Conservation (phyloP, 2,113 vertebrate genomes). For the Phylloscopus trochilus region DNA sequence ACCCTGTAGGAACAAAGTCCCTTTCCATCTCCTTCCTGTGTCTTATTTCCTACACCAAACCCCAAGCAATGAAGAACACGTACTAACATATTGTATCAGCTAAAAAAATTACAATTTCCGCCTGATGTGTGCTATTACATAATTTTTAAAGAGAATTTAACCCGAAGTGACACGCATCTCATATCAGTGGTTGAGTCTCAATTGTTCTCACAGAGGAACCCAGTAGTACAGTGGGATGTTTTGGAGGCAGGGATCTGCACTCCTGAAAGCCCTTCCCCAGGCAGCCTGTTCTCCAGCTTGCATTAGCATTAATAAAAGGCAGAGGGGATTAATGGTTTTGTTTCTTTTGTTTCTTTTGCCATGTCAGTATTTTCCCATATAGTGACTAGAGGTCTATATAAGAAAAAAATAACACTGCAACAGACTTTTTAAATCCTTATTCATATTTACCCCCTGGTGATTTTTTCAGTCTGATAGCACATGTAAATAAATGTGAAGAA, state of each 20-base stretch:
- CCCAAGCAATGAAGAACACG: not conserved
- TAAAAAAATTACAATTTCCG: not conserved
- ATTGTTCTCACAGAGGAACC: not conserved
- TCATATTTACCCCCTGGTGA: not conserved
- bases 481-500: not conserved
- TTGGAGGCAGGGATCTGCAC: fast-evolving
- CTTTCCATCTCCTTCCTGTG: not conserved
- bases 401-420: not conserved
- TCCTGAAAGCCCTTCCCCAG: not conserved
- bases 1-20: not conserved
- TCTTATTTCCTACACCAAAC: not conserved
- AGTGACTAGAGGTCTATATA: not conserved
- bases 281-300: not conserved
- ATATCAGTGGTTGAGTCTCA: not conserved
- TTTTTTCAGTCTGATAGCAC: not conserved
- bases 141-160: not conserved
- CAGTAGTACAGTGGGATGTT: not conserved
- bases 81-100: not conserved
- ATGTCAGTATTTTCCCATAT: not conserved
- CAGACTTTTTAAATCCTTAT: not conserved
- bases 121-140: not conserved
- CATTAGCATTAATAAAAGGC: not conserved
- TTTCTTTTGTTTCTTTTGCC: not conserved
- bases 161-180: not conserved
- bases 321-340: not conserved